Conservation (phyloP, 2,797 vertebrate genomes). For the Thunnus albacares region DNA sequence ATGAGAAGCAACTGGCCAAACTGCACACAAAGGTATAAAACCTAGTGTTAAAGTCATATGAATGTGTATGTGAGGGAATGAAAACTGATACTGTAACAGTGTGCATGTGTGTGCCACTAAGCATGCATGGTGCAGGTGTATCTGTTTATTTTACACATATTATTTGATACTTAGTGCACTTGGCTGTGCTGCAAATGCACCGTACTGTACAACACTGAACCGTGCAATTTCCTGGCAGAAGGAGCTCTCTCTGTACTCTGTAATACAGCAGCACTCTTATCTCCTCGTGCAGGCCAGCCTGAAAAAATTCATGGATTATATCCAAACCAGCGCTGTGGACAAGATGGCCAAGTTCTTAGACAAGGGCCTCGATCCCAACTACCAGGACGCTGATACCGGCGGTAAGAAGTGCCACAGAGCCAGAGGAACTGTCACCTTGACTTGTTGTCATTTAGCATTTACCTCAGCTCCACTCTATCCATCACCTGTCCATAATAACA, state of each 20-base stretch:
- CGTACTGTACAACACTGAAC: not conserved
- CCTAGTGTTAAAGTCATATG: not conserved
- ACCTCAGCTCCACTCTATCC: constrained; percentile 20
- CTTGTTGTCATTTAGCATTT: not conserved
- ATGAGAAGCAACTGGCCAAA: constrained; percentile 96
- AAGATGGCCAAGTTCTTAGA: constrained; percentile 93
- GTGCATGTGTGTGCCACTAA: not conserved
- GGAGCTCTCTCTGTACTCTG: not conserved
- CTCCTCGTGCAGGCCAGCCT: constrained; percentile 88
- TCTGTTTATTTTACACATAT: constrained; percentile 3
- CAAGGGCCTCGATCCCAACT: constrained; percentile 95
- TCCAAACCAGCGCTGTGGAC: constrained; percentile 91
- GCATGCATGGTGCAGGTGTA: not conserved
- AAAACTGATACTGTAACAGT: not conserved
- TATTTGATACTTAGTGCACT: not conserved
- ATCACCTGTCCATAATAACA: not conserved
- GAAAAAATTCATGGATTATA: constrained; percentile 95
- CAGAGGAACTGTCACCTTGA: not conserved
- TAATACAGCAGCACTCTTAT: constrained; percentile 15
- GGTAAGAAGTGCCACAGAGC: constrained; percentile 79
- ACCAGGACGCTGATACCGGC: constrained; percentile 91
- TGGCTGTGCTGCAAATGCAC: constrained; percentile 9
- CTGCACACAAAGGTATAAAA: constrained; percentile 92
- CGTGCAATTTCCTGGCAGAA: not conserved
- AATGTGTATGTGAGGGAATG: not conserved